These are phyloP conservation scores for Actias luna DNA, from an alignment of 2,888 invertebrate species.

Conservation along the genomic window DNA sequence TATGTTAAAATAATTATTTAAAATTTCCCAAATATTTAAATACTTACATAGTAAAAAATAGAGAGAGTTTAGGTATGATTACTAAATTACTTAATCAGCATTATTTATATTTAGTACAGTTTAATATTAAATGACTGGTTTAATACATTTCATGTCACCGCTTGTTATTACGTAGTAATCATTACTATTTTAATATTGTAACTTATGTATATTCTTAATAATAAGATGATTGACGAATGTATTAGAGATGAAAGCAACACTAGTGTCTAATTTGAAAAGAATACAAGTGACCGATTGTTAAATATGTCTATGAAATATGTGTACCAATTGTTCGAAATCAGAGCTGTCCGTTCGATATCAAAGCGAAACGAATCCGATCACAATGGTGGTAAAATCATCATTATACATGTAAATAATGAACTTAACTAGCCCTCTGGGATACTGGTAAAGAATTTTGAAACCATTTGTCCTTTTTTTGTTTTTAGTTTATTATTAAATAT, in stretches of 20 bases:
- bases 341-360: constrained; percentile 47
- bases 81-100: too few species aligned
- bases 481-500: not conserved
- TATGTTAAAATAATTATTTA: too few species aligned
- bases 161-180: not conserved
- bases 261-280: constrained; percentile 22
- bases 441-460: constrained; percentile 9
- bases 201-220: not conserved
- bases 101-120: not conserved
- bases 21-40: too few species aligned
- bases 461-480: constrained; percentile 12
- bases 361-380: constrained; percentile 59
- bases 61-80: too few species aligned
- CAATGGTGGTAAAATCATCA: constrained; percentile 40
- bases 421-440: constrained; percentile 22
- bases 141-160: not conserved
- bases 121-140: not conserved
- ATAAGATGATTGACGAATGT: constrained; percentile 1
- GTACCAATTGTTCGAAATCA: constrained; percentile 55
- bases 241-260: constrained; percentile 6
- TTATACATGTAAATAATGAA: constrained; percentile 28
- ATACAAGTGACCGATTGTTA: constrained; percentile 28
- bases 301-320: constrained; percentile 40
- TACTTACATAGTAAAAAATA: too few species aligned
- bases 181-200: not conserved